Percentiles rank a stretch among this genome's conserved stretches.
These are phyloP conservation scores for Teleopsis dalmanni DNA, from an alignment of 1,140 invertebrate genomes.

Conservation along the genomic window DNA sequence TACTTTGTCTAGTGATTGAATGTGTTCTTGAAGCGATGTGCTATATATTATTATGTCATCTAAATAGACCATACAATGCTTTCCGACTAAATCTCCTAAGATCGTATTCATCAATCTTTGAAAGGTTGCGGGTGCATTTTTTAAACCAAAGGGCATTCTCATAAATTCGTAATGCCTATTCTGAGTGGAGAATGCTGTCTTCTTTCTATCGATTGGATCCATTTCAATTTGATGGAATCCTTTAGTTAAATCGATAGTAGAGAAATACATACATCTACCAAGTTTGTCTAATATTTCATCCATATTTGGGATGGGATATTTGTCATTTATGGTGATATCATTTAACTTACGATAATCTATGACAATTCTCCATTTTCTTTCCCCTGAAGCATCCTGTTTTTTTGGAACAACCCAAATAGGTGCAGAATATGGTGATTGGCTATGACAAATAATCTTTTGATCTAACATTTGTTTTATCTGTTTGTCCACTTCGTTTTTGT, in stretches of 20 bases:
- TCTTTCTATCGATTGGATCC: conserved; percentile 6
- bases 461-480: too few species aligned
- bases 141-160: conserved; percentile 8
- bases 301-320: conserved; percentile 48
- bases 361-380: conserved; percentile 40
- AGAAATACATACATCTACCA: conserved; percentile 28
- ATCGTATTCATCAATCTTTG: too few species aligned
- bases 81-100: too few species aligned
- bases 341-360: conserved; percentile 42
- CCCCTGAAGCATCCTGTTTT: conserved; percentile 35
- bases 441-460: too few species aligned
- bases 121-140: too few species aligned
- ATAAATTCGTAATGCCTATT: conserved; percentile 10
- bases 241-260: conserved; percentile 26
- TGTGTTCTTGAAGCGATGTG: too few species aligned
- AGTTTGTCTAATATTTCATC: conserved; percentile 33
- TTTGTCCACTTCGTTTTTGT: too few species aligned
- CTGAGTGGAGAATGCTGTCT: conserved; percentile 11
- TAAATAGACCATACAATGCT: too few species aligned
- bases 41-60: too few species aligned
- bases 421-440: too few species aligned
- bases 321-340: conserved; percentile 38
- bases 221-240: conserved; percentile 32
- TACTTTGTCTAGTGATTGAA: background rate
- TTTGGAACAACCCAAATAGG: too few species aligned